Evolutionary conservation across 2,888 invertebrate genomes (phyloP), one percentile per base, ranked within the genome.

Genomic region (Amphiduros pacificus): DNA sequence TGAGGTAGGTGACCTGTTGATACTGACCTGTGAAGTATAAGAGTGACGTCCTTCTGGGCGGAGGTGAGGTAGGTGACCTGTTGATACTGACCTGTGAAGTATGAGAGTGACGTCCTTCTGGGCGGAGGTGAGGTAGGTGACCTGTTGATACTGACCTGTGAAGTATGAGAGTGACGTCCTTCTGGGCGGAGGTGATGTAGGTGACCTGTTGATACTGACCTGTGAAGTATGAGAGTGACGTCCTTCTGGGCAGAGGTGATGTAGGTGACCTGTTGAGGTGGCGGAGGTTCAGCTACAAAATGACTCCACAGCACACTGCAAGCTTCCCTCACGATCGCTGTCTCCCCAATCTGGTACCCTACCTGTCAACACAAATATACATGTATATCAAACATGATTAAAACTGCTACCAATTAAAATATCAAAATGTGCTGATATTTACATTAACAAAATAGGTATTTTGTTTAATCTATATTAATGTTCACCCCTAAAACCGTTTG

Each of bases 281-380:
- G 71, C 3, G 75, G 75, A 5, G 73, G 73, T 36, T 71, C 70
- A 29, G 75, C 74, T 22, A 81, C 76, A 70, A 82, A 81, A 62
- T 81, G 77, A 52, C 74, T 71, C 81, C 81, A 82, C 57, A 82
- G 63, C 2, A 78, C 72, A 29, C 73, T 62, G 68, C 77, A 77
- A 1, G 79, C 79, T 24, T 75, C 71, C 24, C 67, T 63, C 11
- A 76, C 74, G 26, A 78, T 71, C 20, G 73, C 69, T 55, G 77
- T 77, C 60, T 70, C 74, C 2, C 77, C 77, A 31, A 77, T 73
- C 68, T 82, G 80, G 68, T 82, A 82, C 3, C 77, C 73, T 59
- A 78, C 73, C 80, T 81, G 71, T n/a, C 50, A 44, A 14, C 6
- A 4, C 5, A 48, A 17, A 20, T 9, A 6, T 17, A 17, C 6